Evolutionary conservation across 30 jellyfish, hydroid and myxozoan genomes (phyloP).

Genomic region (Hydractinia echinata): DNA sequence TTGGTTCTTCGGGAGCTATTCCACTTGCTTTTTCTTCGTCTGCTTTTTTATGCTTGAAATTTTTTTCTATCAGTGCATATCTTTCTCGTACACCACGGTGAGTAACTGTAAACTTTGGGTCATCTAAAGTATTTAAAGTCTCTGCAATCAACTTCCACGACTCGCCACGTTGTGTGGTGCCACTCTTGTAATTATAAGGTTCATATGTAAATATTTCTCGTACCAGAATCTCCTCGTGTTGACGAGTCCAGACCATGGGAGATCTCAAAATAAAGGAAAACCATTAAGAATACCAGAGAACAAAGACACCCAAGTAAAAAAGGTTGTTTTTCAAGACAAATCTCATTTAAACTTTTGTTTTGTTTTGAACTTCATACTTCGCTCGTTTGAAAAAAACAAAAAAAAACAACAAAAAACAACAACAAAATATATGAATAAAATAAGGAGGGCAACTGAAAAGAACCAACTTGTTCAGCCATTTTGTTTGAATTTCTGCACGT

Average conservation of each 20-base stretch:
- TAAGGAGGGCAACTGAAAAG: constrained; percentile 15
- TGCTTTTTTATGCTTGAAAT: constrained; percentile 16
- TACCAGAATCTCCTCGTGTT: not conserved
- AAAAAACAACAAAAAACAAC: not conserved
- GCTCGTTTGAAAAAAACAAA: not conserved
- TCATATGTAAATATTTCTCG: not conserved
- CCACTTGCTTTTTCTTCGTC: constrained; percentile 22
- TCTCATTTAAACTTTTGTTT: constrained; percentile 1
- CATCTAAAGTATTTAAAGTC: not conserved
- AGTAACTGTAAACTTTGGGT: not conserved
- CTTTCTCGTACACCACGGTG: not conserved
- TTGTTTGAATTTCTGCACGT: constrained; percentile 17
- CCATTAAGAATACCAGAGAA: constrained; percentile 8
- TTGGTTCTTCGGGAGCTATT: constrained; percentile 23
- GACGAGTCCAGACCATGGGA: constrained; percentile 4
- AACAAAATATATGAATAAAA: not conserved
- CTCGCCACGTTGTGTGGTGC: not conserved
- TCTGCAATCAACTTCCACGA: not conserved
- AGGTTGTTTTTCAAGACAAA: not conserved
- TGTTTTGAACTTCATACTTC: not conserved
- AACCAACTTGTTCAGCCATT: constrained; percentile 13
- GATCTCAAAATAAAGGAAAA: too few relatives aligned
- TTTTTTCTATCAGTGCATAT: constrained; percentile 13
- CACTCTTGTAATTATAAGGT: not conserved
- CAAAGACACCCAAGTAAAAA: constrained; percentile 12